Evolutionary conservation across 2,797 vertebrate genomes (phyloP), one percentile per base, ranked within the genome.

Genomic region (Galaxias olidus): DNA sequence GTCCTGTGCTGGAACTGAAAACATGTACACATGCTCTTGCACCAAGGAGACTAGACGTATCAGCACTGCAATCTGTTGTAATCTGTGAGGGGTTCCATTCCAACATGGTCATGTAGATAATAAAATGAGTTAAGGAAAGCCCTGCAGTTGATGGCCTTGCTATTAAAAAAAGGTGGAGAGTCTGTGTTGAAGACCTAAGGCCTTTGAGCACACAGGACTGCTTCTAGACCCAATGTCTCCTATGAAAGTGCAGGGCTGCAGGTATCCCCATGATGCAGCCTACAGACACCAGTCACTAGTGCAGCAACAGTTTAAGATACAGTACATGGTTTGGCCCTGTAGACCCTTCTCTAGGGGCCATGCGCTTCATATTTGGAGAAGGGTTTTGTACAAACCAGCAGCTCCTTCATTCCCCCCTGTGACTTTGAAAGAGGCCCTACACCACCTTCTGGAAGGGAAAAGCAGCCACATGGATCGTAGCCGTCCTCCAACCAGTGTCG

Each of bases 401-500:
- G 60, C 42, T 5, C 50, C 63, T 66, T 68, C 30, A 10, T 66
- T 60, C 54, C 56, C 8, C 67, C 13, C 61, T 61, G 59, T 78
- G 9, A 17, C 20, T 64, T 65, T 79, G 65, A 78, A 80, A 71
- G 30, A 3, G 30, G 30, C 30, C 30, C 30, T 30, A 30, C 30
- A 30, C 30, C 30, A 3, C 30, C 3, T 30, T 6, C 30, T 2
- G 30, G n/a, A n/a, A 80, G 79, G 63, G 68, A 82, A 74, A 62
- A 47, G 52, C 68, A 55, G n/a, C 56, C 11, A 30, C 12, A 59
- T 71, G 73, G 65, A 75, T 74, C 74, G 54, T 60, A 59, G 58
- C 70, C 62, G 65, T 84, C 68, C 77, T 77, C 76, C 80, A 72
- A 30, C 74, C 58, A 63, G 41, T 81, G 78, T 65, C 75, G 72